Evolutionary conservation across 2,113 vertebrate genomes (phyloP).

Genomic region (Benitochromis conjunctus): DNA sequence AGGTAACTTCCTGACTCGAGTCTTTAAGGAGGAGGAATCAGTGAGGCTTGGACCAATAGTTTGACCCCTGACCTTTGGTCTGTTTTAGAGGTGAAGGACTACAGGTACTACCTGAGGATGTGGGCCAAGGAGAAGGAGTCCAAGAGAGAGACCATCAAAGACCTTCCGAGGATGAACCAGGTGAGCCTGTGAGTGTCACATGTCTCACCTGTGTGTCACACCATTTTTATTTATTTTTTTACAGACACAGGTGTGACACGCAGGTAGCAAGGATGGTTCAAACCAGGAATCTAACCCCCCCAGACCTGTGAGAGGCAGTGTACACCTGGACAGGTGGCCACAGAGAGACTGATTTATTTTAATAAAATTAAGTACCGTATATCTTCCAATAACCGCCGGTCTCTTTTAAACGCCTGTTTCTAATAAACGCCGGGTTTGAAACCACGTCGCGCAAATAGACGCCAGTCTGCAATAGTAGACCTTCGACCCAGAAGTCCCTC

Average conservation of each 20-base stretch:
- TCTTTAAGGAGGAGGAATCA: background rate
- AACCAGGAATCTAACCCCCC: background rate
- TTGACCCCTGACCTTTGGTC: background rate
- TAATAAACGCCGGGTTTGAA: too few relatives aligned
- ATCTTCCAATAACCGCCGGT: too few relatives aligned
- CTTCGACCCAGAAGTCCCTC: too few relatives aligned
- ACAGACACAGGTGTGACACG: background rate
- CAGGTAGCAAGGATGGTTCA: background rate
- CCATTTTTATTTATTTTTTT: too few relatives aligned
- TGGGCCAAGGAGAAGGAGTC: slow-evolving; percentile 93
- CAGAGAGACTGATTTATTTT: background rate
- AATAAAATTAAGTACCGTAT: background rate
- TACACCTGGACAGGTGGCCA: background rate
- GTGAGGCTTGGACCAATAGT: background rate
- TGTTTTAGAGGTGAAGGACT: slow-evolving; percentile 85
- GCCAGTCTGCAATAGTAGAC: too few relatives aligned
- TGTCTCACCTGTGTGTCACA: too few relatives aligned
- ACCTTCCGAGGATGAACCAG: slow-evolving; percentile 97
- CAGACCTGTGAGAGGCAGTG: background rate
- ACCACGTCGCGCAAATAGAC: too few relatives aligned
- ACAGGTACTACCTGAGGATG: slow-evolving; percentile 89
- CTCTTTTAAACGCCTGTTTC: too few relatives aligned
- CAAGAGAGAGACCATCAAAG: slow-evolving; percentile 91
- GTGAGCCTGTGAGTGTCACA: slow-evolving; percentile 51
- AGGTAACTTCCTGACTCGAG: slow-evolving; percentile 36